Evolutionary conservation across 2,888 invertebrate species (phyloP).

Genomic region (Pseudanteris insignis): DNA sequence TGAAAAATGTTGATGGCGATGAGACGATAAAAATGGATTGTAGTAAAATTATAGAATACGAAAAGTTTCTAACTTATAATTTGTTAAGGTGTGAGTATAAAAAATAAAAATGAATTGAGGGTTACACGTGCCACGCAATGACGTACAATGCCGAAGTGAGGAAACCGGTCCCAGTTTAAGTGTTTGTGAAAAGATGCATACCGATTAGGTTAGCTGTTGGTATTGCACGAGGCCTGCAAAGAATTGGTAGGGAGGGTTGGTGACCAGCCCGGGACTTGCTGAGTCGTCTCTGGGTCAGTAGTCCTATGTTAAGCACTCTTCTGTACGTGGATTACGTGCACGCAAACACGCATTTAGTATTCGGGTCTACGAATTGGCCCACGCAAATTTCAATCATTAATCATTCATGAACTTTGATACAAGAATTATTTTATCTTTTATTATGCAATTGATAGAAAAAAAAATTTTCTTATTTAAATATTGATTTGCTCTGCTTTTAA

Average conservation of each 20-base stretch:
- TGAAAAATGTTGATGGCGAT: too few species aligned
- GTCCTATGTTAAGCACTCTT: constrained; percentile 43
- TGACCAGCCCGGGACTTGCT: constrained; percentile 42
- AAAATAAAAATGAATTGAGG: too few species aligned
- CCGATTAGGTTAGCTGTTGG: constrained; percentile 27
- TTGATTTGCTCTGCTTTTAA: too few species aligned
- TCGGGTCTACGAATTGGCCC: constrained; percentile 38
- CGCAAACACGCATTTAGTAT: constrained; percentile 14
- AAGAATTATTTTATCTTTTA: too few species aligned
- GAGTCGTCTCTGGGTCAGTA: constrained; percentile 51
- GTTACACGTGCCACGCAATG: constrained; percentile 37
- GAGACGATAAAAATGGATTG: too few species aligned
- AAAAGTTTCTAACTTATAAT: too few species aligned
- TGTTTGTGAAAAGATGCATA: constrained; percentile 28
- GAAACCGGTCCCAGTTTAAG: constrained; percentile 45
- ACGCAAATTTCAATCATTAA: too few species aligned
- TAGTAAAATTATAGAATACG: too few species aligned
- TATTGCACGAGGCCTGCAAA: constrained; percentile 37
- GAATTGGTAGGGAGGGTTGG: constrained; percentile 38
- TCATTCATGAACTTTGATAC: too few species aligned
- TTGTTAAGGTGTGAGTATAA: too few species aligned
- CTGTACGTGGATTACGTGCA: constrained; percentile 19
- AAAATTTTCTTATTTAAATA: too few species aligned
- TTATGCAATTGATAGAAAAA: too few species aligned
- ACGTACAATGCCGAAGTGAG: constrained; percentile 25